Base-by-base conservation (phyloP, 1,140 invertebrate genomes). In the Pemphigus obesinymphae region DNA sequence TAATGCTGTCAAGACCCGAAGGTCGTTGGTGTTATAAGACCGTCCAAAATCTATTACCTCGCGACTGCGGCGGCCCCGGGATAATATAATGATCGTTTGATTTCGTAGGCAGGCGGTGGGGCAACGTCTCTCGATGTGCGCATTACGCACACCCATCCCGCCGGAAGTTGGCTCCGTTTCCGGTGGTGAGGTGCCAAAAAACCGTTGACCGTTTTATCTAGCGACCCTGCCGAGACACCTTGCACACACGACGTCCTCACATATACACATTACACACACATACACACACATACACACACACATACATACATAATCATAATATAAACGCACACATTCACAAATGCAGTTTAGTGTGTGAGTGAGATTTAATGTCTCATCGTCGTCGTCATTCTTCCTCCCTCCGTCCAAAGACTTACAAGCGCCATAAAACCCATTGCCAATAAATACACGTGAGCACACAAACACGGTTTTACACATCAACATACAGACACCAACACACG, bases 131-230 rank as follows among this genome's bases (percentile, higher is more conserved):
- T 80, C 53, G 34, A 40, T 63, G 48, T 50, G 20, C 55, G 34
- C 75, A 78, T 78, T 78, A 78, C 50, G n/a, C 75, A 61, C 50
- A 23, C 55, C 53, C n/a, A 63, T 48, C 8, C 15, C 34, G 15
- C 37, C 76, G 76, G 55, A 43, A 80, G 37, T 80, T 80, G 76
- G 76, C 76, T 80, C 76, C 2, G 37, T n/a, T 61, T 80, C 76
- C 76, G 76, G 76, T 80, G 53, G 76, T 80, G 55, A 80, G 76
- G 26, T 80, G 76, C 76, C 76, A 80, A 80, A 80, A 78, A 80
- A 80, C 37, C 76, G 76, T 61, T 80, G 76, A 80, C 76, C 76
- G 76, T 80, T 80, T 80, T 80, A 80, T 63, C 75, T 61, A 40
- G 75, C 75, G 45, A 78, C 34, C 76, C 55, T 6, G 40, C 20